These are phyloP conservation scores for Hydropotes inermis DNA, from an alignment of 2,113 vertebrate genomes.

Conservation along the genomic window DNA sequence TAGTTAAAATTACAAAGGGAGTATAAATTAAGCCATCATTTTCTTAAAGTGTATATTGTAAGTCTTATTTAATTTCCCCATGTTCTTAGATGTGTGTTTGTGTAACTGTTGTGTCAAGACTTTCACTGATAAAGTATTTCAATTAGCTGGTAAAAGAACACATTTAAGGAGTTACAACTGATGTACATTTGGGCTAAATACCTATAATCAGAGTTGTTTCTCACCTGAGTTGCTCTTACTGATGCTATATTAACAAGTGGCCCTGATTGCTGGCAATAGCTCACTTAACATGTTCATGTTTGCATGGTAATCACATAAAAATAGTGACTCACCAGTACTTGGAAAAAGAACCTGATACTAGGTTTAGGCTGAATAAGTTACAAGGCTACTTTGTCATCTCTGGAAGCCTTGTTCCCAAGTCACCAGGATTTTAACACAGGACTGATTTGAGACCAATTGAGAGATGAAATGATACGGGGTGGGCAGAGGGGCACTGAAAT, in stretches of 20 bases:
- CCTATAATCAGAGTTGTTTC: conserved; percentile 84
- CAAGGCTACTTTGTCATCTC: background rate
- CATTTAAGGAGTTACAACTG: conserved; percentile 79
- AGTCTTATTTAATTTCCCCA: conserved; percentile 60
- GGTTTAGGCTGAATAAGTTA: conserved; percentile 55
- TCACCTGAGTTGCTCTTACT: conserved; percentile 81
- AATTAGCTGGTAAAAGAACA: conserved; percentile 77
- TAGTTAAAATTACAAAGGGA: conserved; percentile 68
- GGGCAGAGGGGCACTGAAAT: background rate
- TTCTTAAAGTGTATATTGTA: conserved; percentile 61
- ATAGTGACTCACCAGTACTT: conserved; percentile 73
- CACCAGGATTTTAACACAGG: background rate
- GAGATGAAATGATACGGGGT: background rate
- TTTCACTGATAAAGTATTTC: conserved; percentile 82
- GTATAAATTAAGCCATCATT: conserved; percentile 69
- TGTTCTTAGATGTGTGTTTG: conserved; percentile 66
- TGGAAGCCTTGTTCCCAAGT: background rate
- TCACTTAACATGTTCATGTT: conserved; percentile 77
- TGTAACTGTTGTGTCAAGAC: conserved; percentile 70
- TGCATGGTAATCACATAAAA: conserved; percentile 79
- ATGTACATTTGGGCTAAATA: conserved; percentile 82
- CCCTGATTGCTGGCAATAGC: conserved; percentile 82
- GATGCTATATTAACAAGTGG: conserved; percentile 83
- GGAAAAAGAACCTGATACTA: conserved; percentile 50
- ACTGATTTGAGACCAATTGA: background rate